Conservation (phyloP, 1,140 invertebrate species). For the Periplaneta americana region DNA sequence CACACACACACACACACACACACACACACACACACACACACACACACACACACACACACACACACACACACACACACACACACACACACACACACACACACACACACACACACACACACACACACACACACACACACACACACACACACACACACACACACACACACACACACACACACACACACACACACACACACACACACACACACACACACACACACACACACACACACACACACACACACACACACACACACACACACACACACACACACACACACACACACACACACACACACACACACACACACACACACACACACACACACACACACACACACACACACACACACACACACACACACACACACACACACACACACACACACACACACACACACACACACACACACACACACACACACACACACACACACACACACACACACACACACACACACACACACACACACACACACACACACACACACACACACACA, state of each 20-base stretch:
- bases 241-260: slow-evolving; percentile 19
- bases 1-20: slow-evolving; percentile 15
- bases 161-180: slow-evolving; percentile 15
- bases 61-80: slow-evolving; percentile 20
- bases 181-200: slow-evolving; percentile 15
- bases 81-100: slow-evolving; percentile 15
- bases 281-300: slow-evolving; percentile 18
- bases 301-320: slow-evolving; percentile 14
- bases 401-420: slow-evolving; percentile 18
- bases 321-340: slow-evolving; percentile 15
- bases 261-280: slow-evolving; percentile 20
- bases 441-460: slow-evolving; percentile 17
- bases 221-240: slow-evolving; percentile 16
- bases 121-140: slow-evolving; percentile 15
- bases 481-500: slow-evolving; percentile 21
- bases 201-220: slow-evolving; percentile 15
- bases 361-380: slow-evolving; percentile 15
- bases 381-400: slow-evolving; percentile 17
- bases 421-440: slow-evolving; percentile 17
- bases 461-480: slow-evolving; percentile 18
- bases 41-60: slow-evolving; percentile 20
- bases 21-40: slow-evolving; percentile 18
- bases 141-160: slow-evolving; percentile 15
- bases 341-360: slow-evolving; percentile 15
- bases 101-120: slow-evolving; percentile 15